These are phyloP conservation scores for Drosophila mauritiana DNA, from an alignment of 1,140 invertebrate species.

Conservation along the genomic window DNA sequence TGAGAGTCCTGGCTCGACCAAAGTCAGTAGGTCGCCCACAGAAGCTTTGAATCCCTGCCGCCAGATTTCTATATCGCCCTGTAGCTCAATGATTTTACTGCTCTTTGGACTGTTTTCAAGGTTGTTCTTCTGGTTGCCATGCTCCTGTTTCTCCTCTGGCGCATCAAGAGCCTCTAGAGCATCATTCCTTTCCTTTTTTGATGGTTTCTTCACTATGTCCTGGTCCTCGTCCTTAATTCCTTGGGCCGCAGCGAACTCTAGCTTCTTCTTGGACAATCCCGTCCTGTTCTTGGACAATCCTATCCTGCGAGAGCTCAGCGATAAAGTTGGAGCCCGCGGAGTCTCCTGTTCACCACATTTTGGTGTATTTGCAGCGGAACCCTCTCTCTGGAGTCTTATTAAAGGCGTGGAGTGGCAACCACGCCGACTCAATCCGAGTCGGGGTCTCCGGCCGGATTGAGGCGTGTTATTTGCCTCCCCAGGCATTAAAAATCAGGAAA, in stretches of 20 bases:
- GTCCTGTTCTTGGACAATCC: slow-evolving; percentile 54
- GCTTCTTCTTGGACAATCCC: slow-evolving; percentile 55
- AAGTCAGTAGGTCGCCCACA: slow-evolving; percentile 55
- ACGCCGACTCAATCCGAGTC: slow-evolving; percentile 21
- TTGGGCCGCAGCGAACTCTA: slow-evolving; percentile 43
- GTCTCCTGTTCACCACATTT: slow-evolving; percentile 19
- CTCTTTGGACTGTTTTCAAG: background rate
- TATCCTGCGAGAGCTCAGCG: slow-evolving; percentile 43
- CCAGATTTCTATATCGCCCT: slow-evolving; percentile 62
- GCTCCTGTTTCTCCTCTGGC: background rate
- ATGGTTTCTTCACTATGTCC: background rate
- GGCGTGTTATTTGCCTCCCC: slow-evolving; percentile 14
- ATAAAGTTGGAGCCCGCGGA: slow-evolving; percentile 23
- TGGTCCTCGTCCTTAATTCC: background rate
- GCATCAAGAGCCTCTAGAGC: background rate
- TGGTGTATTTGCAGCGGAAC: slow-evolving; percentile 7
- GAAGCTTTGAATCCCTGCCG: slow-evolving; percentile 50
- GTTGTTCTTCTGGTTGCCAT: background rate
- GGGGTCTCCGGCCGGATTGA: slow-evolving; percentile 6
- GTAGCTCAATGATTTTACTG: slow-evolving; percentile 47
- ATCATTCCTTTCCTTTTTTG: background rate
- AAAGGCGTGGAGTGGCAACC: slow-evolving; percentile 16
- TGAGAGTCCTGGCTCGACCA: slow-evolving; percentile 29
- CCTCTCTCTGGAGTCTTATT: background rate
- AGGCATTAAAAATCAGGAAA: slow-evolving; percentile 9